phyloP scores from a whole-genome alignment of 2,113 vertebrate genomes.

The Ranitomeya imitator region DNA sequence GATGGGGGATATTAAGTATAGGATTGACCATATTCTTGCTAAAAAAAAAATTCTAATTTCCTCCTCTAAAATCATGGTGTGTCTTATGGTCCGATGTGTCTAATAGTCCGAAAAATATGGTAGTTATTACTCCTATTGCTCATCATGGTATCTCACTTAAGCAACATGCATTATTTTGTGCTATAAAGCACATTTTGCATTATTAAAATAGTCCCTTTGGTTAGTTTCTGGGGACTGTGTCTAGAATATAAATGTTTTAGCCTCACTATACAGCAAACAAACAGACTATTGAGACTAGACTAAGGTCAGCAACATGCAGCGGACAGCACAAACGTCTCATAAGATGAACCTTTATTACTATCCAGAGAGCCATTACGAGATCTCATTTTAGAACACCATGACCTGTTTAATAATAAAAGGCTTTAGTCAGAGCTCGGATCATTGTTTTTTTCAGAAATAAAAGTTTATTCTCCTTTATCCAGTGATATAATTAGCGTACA shows the following conservation, averaged over 20 bases:
- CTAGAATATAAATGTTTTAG: background rate
- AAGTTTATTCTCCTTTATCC: background rate
- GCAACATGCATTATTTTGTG: background rate
- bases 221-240: background rate
- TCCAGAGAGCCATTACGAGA: background rate
- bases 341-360: background rate
- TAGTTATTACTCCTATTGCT: background rate
- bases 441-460: background rate
- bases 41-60: too few relatives aligned
- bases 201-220: background rate
- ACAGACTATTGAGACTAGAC: background rate
- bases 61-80: too few relatives aligned
- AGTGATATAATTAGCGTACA: background rate
- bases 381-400: constrained; percentile 4
- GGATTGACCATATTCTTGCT: too few relatives aligned
- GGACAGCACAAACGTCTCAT: background rate
- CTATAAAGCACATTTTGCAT: background rate
- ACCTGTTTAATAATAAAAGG: constrained; percentile 3
- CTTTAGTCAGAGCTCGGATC: background rate
- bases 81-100: too few relatives aligned
- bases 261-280: background rate
- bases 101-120: too few relatives aligned
- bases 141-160: background rate
- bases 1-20: too few relatives aligned
- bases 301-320: background rate